Base-by-base conservation (phyloP, 2,797 vertebrate genomes). In the Salmo trutta region DNA sequence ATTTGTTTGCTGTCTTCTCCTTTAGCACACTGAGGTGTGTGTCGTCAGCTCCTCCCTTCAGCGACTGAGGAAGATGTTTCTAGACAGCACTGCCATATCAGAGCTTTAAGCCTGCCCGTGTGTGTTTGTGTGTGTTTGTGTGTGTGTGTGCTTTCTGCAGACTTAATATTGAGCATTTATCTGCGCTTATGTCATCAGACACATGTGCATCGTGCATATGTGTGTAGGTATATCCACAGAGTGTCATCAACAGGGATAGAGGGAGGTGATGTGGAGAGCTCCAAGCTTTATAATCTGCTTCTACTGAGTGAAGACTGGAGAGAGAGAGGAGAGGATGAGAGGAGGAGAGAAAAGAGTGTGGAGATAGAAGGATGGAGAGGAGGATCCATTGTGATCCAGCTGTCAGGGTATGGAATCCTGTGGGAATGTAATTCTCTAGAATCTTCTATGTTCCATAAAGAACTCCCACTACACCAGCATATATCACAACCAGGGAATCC, bases 211-310 rank as follows among this genome's bases (percentile, higher is more conserved):
- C 15, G 3, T 47, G 21, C 4, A 24, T 33, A 36, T 69, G 69
- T 80, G 71, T 47, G 78, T 76, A 74, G 84, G 81, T 79, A 79
- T 24, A 62, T 79, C 77, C 53, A 73, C 69, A 73, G 51, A 80
- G 76, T 83, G 82, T 85, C 87, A 85, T 90, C 84, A 80, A 81
- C 80, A n/a, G 81, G 85, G 86, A 92, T 47, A 87, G 84, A 77
- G 78, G 87, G 83, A 76, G 86, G 81, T 81, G 85, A 84, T 85
- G 84, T 53, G 47, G 5, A 7, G 71, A 76, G 66, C 79, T 74
- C 80, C 92, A 89, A 93, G 86, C 91, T 82, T 75, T 79, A 51
- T 92, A 93, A 93, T 91, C 91, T 85, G 84, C 91, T 89, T 90
- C 86, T 83, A n/a, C 79, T 82, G 52, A 79, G 79, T 79, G 79